Conservation (phyloP, 2,113 vertebrate genomes). For the Cebidichthys violaceus region DNA sequence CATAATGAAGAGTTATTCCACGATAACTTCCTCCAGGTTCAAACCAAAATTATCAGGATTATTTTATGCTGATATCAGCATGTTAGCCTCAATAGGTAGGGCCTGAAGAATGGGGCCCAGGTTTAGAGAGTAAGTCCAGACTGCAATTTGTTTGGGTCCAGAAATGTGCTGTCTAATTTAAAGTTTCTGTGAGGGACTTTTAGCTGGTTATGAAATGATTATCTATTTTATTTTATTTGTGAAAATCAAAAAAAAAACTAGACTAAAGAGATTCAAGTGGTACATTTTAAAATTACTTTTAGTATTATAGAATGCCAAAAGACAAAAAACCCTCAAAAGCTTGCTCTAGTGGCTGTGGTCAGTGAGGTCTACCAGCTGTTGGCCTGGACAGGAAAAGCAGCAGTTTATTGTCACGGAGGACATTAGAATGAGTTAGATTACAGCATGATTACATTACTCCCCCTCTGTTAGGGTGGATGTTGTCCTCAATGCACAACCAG, state of each 20-base stretch:
- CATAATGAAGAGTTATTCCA: no score
- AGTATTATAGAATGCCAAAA: neutral
- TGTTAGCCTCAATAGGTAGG: neutral
- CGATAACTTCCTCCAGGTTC: no score
- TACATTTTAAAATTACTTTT: neutral
- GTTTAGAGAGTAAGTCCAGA: neutral
- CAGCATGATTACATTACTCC: neutral
- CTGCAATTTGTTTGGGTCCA: neutral
- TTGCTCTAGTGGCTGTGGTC: no score
- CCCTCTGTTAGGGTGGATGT: neutral
- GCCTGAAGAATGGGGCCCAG: neutral
- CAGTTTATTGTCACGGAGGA: neutral
- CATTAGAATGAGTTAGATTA: neutral
- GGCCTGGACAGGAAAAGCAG: no score
- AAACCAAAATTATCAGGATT: neutral
- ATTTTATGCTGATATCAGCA: neutral
- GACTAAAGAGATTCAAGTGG: no score
- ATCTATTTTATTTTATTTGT: no score
- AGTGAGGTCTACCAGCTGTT: no score
- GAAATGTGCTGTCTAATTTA: neutral
- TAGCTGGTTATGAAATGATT: no score
- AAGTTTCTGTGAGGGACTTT: neutral
- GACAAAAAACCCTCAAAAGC: no score
- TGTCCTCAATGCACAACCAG: neutral
- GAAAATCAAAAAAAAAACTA: no score